These are phyloP conservation scores for Drosophila kanapiae DNA, from an alignment of 1,140 invertebrate genomes.

Conservation along the genomic window DNA sequence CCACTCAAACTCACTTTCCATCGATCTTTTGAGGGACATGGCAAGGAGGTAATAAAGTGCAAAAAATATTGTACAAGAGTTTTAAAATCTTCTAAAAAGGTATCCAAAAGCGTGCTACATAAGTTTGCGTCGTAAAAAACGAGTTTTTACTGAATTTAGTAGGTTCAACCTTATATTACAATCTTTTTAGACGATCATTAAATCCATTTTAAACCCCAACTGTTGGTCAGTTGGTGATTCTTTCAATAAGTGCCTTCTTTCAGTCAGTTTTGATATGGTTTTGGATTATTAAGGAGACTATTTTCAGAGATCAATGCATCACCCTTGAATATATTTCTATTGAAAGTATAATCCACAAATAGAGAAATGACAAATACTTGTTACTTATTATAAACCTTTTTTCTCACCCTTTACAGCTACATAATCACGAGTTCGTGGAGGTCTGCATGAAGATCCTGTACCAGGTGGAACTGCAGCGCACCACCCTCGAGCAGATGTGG, in stretches of 20 bases:
- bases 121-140: no score
- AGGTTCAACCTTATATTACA: no score
- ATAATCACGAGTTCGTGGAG: slow-evolving; percentile 98
- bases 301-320: neutral
- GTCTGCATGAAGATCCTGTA: slow-evolving; percentile 98
- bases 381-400: neutral
- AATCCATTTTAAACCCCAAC: no score
- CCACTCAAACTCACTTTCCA: slow-evolving; percentile 41
- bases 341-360: neutral
- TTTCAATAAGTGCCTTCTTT: no score
- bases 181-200: no score
- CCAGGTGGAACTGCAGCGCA: slow-evolving; percentile 96
- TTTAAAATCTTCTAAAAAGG: neutral
- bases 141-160: no score
- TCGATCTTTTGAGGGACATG: slow-evolving; percentile 1
- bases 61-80: neutral
- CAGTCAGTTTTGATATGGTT: neutral
- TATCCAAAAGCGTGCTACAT: no score
- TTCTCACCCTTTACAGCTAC: slow-evolving; percentile 88
- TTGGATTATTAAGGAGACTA: neutral
- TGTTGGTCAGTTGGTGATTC: no score
- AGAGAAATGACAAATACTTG: no score
- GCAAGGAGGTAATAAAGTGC: no score
- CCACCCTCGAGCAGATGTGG: slow-evolving; percentile 97
- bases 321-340: neutral